Conservation (phyloP, 1,140 invertebrate species). For the Neodiprion pinetum region DNA sequence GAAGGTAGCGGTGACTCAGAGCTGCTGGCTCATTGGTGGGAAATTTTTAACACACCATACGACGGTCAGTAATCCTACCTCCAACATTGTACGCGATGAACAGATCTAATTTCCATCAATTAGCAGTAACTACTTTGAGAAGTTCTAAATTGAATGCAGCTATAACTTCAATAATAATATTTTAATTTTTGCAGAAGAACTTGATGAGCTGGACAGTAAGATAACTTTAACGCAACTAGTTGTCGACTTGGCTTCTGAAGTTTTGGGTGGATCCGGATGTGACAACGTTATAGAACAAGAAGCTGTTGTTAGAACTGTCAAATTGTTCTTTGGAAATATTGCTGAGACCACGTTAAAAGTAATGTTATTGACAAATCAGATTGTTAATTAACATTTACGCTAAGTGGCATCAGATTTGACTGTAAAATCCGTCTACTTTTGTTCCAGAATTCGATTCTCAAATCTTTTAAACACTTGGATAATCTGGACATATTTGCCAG, state of each 20-base stretch:
- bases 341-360: constrained; percentile 51
- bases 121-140: no score
- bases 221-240: constrained; percentile 48
- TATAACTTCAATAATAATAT: constrained; percentile 9
- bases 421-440: constrained; percentile 5
- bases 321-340: constrained; percentile 50
- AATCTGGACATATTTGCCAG: constrained; percentile 26
- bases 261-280: constrained; percentile 49
- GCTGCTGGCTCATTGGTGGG: constrained; percentile 48
- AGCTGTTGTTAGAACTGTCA: constrained; percentile 51
- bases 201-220: constrained; percentile 52
- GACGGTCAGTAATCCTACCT: constrained; percentile 40
- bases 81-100: no score
- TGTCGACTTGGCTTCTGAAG: constrained; percentile 52
- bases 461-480: constrained; percentile 29
- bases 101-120: no score
- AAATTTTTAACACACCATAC: constrained; percentile 47
- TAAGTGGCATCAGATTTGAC: neutral
- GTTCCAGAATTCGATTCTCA: constrained; percentile 34
- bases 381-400: neutral
- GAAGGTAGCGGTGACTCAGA: constrained; percentile 49
- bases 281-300: constrained; percentile 51
- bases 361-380: constrained; percentile 18
- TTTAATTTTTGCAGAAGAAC: constrained; percentile 43
- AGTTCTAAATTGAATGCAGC: no score